Percentiles rank a stretch among this genome's conserved stretches.
Conservation (phyloP, 2,113 vertebrate genomes). For the Piliocolobus tephrosceles region DNA sequence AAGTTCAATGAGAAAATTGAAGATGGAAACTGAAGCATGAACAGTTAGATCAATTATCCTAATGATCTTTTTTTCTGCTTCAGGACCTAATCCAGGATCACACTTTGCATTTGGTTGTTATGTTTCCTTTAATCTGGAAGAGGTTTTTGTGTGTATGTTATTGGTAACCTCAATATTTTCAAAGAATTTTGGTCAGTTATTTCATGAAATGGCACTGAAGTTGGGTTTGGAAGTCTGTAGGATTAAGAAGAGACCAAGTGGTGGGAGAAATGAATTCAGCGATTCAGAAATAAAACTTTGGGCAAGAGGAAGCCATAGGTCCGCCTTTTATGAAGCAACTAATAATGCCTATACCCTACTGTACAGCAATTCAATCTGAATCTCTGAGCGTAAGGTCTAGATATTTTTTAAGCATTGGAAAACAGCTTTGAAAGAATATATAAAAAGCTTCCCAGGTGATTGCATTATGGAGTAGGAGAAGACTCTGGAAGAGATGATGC, state of each 20-base stretch:
- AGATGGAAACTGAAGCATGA: neutral
- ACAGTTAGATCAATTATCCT: neutral
- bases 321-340: neutral
- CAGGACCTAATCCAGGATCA: neutral
- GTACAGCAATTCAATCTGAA: neutral
- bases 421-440: neutral
- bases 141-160: neutral
- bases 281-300: neutral
- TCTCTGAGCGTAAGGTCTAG: neutral
- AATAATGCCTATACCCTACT: neutral
- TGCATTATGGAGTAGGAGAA: neutral
- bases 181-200: neutral
- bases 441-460: neutral
- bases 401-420: neutral
- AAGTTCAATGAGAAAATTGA: neutral
- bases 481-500: conserved; percentile 34
- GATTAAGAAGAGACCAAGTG: neutral
- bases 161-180: conserved; percentile 1
- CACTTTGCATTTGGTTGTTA: neutral
- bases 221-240: neutral
- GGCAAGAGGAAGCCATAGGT: neutral
- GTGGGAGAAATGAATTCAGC: neutral
- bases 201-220: neutral
- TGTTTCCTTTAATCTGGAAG: neutral
- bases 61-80: neutral